Evolutionary conservation across 2,113 vertebrate genomes (phyloP).

Genomic region (Pedetes capensis): DNA sequence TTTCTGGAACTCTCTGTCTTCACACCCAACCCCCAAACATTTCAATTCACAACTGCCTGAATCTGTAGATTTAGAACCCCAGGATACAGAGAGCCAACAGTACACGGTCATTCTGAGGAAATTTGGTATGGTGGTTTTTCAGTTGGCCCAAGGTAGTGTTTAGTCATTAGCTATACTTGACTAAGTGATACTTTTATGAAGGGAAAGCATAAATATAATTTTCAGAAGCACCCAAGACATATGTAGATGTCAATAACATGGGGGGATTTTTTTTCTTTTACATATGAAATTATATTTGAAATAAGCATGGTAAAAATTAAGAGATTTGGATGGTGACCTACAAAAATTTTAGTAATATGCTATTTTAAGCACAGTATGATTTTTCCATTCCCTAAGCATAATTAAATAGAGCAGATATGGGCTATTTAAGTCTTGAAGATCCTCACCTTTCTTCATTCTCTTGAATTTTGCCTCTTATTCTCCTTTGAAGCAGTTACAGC

Average conservation of each 20-base stretch:
- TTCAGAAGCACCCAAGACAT: neutral
- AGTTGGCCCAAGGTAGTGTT: neutral
- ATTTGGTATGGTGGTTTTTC: conserved; percentile 1
- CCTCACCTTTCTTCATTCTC: neutral
- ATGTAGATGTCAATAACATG: neutral
- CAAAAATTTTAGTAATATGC: neutral
- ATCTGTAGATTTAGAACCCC: neutral
- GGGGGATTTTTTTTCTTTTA: neutral
- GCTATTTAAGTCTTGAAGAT: conserved; percentile 22
- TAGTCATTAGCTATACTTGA: neutral
- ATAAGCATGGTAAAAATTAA: conserved; percentile 28
- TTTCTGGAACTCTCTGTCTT: neutral
- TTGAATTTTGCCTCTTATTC: neutral
- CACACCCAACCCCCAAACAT: neutral
- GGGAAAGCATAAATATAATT: neutral
- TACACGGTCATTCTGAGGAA: neutral
- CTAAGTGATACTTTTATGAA: neutral
- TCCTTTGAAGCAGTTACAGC: neutral
- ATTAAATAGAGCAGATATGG: neutral
- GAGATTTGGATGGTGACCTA: neutral
- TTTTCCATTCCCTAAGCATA: neutral
- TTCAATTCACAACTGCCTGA: neutral
- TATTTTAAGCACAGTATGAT: conserved; percentile 15
- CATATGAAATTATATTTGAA: conserved; percentile 40
- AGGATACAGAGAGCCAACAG: neutral